phyloP scores from a whole-genome alignment of 2,113 vertebrate species.

The Myotis davidii region DNA sequence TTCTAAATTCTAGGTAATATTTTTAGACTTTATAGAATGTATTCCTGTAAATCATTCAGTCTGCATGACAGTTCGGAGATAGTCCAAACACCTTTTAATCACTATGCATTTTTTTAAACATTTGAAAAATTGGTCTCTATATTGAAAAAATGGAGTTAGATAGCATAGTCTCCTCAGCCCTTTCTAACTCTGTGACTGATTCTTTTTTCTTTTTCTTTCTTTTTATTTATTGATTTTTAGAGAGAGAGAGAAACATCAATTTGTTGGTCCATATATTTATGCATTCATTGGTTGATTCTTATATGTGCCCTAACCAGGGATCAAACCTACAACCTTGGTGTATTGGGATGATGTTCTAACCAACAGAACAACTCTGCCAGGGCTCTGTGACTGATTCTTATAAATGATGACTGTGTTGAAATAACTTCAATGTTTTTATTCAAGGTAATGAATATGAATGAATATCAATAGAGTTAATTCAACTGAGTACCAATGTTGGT shows the following conservation, averaged over 20 bases:
- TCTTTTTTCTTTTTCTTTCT: background rate
- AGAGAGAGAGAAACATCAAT: too few relatives aligned
- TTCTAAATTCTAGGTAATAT: slow-evolving; percentile 94
- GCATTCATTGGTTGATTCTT: too few relatives aligned
- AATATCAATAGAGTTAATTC: background rate
- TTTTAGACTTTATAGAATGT: background rate
- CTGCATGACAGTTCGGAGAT: background rate
- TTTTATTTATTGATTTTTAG: background rate
- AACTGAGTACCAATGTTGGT: background rate
- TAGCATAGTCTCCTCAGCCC: background rate
- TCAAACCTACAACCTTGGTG: too few relatives aligned
- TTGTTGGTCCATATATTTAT: too few relatives aligned
- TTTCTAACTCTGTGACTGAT: background rate
- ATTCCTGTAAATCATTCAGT: background rate
- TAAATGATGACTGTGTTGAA: background rate
- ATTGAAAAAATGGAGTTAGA: background rate
- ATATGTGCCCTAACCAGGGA: too few relatives aligned
- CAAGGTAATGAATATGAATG: background rate
- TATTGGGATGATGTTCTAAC: too few relatives aligned
- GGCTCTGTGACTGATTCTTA: too few relatives aligned
- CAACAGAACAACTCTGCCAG: too few relatives aligned
- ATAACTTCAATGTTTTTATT: slow-evolving; percentile 10
- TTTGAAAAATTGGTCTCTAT: background rate
- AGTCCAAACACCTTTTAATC: background rate
- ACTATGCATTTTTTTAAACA: background rate